These are phyloP conservation scores for Lucinisca nassula DNA, from an alignment of 2,888 invertebrate genomes.

Conservation along the genomic window DNA sequence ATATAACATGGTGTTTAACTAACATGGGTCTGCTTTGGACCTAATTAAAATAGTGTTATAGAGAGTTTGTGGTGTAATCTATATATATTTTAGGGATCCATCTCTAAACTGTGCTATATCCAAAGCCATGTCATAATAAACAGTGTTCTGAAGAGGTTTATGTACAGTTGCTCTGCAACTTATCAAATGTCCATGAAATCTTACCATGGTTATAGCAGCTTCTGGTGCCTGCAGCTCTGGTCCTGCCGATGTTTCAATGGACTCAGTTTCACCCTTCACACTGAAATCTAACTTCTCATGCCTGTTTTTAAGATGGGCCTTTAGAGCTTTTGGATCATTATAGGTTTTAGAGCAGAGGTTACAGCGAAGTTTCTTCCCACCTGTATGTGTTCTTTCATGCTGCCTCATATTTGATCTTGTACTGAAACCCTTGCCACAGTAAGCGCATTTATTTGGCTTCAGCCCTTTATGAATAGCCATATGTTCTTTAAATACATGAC, in stretches of 20 bases:
- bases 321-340: slow-evolving; percentile 32
- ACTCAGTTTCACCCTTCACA: not conserved
- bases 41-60: not conserved
- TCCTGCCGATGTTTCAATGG: not conserved
- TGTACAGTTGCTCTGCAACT: no score
- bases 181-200: no score
- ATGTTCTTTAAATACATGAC: slow-evolving; percentile 44
- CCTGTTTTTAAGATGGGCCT: slow-evolving; percentile 7
- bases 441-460: slow-evolving; percentile 44
- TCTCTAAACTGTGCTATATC: no score
- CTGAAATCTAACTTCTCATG: not conserved
- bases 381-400: slow-evolving; percentile 44
- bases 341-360: slow-evolving; percentile 48
- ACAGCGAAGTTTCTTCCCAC: slow-evolving; percentile 43
- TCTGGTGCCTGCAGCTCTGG: not conserved
- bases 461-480: slow-evolving; percentile 49
- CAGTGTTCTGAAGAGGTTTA: no score
- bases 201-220: not conserved
- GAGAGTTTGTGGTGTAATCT: no score
- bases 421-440: slow-evolving; percentile 48
- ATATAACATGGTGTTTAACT: not conserved
- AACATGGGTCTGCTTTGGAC: not conserved
- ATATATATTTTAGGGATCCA: no score
- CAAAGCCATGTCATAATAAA: no score
- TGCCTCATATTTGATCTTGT: slow-evolving; percentile 43